phyloP scores from a whole-genome alignment of 2,888 invertebrate genomes.

The Cerastis leucographa region DNA sequence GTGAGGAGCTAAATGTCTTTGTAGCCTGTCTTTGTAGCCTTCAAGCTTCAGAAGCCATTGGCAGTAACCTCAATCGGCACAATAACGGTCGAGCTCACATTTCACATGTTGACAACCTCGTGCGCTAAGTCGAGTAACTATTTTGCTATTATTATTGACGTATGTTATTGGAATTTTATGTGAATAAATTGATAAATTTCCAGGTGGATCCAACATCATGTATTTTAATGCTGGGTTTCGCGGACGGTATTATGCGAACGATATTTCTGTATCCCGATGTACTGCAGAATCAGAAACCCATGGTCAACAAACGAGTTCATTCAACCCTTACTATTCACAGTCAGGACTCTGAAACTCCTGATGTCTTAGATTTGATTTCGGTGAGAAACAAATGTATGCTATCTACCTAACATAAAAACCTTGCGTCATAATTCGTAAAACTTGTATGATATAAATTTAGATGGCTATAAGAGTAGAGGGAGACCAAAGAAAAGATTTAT shows the following conservation, averaged over 20 bases:
- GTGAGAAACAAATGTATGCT: constrained; percentile 67
- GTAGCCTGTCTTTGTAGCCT: too few species aligned
- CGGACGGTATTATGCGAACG: constrained; percentile 93
- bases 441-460: not conserved
- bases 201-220: constrained; percentile 92
- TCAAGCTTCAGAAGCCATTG: not conserved
- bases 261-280: constrained; percentile 82
- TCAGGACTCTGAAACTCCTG: constrained; percentile 78
- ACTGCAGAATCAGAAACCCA: constrained; percentile 67
- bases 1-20: too few species aligned
- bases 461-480: not conserved
- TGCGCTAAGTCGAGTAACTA: not conserved
- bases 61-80: not conserved
- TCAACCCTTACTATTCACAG: constrained; percentile 85
- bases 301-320: constrained; percentile 80
- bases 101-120: not conserved
- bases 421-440: not conserved
- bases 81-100: not conserved
- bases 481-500: not conserved
- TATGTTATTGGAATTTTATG: not conserved
- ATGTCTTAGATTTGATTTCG: constrained; percentile 82
- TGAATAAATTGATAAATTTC: not conserved
- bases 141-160: not conserved
- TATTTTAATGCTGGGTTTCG: constrained; percentile 92
- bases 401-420: not conserved